These are phyloP conservation scores for Diceros bicornis DNA, from an alignment of 2,797 vertebrate genomes.

Conservation along the genomic window DNA sequence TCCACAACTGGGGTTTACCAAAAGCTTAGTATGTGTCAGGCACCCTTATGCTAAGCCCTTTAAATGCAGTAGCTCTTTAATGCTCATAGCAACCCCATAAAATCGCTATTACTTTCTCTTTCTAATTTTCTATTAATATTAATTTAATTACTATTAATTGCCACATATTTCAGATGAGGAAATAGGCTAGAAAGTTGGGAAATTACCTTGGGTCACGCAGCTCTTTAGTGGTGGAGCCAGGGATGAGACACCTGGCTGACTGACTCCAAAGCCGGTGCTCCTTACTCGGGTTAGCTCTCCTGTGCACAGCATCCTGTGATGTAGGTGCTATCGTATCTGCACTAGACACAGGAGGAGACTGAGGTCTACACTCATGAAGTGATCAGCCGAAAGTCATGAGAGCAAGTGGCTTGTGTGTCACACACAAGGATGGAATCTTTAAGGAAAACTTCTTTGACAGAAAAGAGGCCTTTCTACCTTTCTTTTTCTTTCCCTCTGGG, in stretches of 20 bases:
- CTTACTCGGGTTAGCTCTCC: neutral
- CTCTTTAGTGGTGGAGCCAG: neutral
- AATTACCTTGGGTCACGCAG: neutral
- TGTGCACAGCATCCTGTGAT: neutral
- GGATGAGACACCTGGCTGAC: neutral
- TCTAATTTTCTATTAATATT: conserved; percentile 41
- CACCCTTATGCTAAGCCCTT: neutral
- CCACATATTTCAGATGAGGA: conserved; percentile 57
- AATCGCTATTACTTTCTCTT: neutral
- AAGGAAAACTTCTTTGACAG: conserved; percentile 25
- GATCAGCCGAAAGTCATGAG: neutral
- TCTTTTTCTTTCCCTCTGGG: neutral
- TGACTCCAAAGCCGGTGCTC: neutral
- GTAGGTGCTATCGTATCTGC: neutral
- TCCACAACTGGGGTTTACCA: conserved; percentile 18
- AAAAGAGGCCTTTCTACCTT: neutral
- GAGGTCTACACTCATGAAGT: neutral
- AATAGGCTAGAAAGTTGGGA: conserved; percentile 22
- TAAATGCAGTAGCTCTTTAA: conserved; percentile 45
- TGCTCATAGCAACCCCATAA: neutral
- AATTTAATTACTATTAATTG: conserved; percentile 57
- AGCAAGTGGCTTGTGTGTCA: neutral
- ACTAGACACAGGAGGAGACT: neutral
- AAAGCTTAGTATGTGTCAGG: conserved; percentile 17
- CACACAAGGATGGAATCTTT: conserved; percentile 26